phyloP scores from a whole-genome alignment of 2,797 vertebrate species.

The Gymnothorax reevesii region DNA sequence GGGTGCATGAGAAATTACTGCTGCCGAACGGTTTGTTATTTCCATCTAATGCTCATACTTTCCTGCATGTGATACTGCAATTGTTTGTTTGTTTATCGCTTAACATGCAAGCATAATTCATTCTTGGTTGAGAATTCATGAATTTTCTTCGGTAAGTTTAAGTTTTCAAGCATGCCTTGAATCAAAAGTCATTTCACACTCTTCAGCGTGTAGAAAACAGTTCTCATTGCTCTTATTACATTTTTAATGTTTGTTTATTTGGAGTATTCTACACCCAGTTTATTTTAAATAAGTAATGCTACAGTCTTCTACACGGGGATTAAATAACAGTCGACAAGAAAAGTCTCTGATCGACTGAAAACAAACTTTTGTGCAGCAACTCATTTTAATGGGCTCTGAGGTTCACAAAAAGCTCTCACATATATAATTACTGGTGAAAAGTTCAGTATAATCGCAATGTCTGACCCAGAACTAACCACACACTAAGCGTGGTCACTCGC shows the following conservation, averaged over 20 bases:
- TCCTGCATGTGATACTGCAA: too few species aligned
- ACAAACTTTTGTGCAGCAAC: neutral
- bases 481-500: too few species aligned
- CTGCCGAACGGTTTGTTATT: too few species aligned
- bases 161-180: neutral
- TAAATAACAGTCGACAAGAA: neutral
- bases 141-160: neutral
- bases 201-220: neutral
- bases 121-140: neutral
- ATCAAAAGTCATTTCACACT: constrained; percentile 22
- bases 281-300: constrained; percentile 1
- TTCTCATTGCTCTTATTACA: neutral
- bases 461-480: neutral
- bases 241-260: neutral
- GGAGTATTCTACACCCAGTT: neutral
- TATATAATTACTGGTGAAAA: neutral
- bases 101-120: neutral
- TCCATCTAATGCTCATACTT: too few species aligned
- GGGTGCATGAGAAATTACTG: too few species aligned
- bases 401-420: neutral
- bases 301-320: neutral
- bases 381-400: neutral
- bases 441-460: neutral
- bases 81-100: too few species aligned
- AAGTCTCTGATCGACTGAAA: neutral